Base-by-base conservation (phyloP, 2,888 invertebrate genomes). In the Spisula subtruncata region DNA sequence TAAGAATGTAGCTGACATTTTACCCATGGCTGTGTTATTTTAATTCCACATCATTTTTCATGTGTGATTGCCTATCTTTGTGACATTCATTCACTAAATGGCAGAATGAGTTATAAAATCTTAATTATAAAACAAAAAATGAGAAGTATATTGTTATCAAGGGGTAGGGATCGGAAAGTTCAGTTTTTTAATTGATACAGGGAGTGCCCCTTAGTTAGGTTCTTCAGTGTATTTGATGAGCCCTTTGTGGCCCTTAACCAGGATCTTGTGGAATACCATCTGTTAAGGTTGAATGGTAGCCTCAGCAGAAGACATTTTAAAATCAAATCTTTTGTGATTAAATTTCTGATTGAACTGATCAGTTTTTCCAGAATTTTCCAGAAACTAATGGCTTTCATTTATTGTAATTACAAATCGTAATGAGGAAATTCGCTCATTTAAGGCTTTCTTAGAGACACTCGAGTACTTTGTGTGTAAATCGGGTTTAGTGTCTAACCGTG, bases 301-400 rank as follows among this genome's bases (percentile, higher is more conserved):
- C 10, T 85, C 85, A 85, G 20, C 8, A 35, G 51, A 85, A 51
- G 75, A 75, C 71, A 85, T 29, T 79, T 79, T 85, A 51, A 66
- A 75, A 85, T 41, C 51, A 75, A 79, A 85, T 85, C 85, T 85
- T 75, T 66, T 51, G 71, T 87, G 87, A 87, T 87, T 87, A 87
- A 87, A 82, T 86, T 86, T 81, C 48, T 81, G 86, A 86, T 86
- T 60, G 71, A 71, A 81, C 66, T 48, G 71, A 81, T 82, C 75
- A n/a, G n/a, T 82, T 75, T 87, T 81, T 51, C 75, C 25, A n/a
- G 60, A 51, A 87, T 75, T 87, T 71, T 82, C 51, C 75, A 51
- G 75, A 85, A 51, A 51, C 46, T 51, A 51, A 35, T 54, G 60
- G 75, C 75, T 51, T 85, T 79, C 51, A 35, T 85, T 83, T 71